Evolutionary conservation across 1,140 invertebrate genomes (phyloP), one percentile per base, ranked within the genome.

Genomic region (Phymastichus coffea): DNA sequence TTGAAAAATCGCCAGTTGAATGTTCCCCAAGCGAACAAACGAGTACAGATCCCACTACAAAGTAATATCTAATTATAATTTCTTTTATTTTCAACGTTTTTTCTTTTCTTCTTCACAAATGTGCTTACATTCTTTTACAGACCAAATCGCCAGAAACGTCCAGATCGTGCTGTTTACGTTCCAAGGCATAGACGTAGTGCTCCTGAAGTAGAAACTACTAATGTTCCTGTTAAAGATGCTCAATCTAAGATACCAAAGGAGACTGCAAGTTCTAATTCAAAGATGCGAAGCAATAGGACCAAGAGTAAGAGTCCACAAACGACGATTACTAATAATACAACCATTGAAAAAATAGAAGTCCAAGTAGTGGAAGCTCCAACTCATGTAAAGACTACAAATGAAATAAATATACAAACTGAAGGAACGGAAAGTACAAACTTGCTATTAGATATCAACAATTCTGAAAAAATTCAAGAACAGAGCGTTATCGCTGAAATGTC

Each of bases 141-240:
- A 54, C 63, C 66, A 4, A 70, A 59, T 37, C 77, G 81, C 41
- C 79, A 85, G 58, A 83, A 84, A 54, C 82, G 89, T 66, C 90
- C 90, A 52, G 90, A 92, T 74, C 83, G 87, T 4, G 88, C 88
- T 6, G 84, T 91, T 30, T 92, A 92, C 77, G 86, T 92, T 19
- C 90, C 90, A 58, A 81, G 86, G 67, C 87, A 87, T 59, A 77
- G 87, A 57, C 81, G 89, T 49, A 80, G 81, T 63, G 70, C 78
- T 35, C 68, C 78, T 17, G 83, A 83, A 61, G 76, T 73, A 30
- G 73, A 77, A 53, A 67, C 40, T 15, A 68, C 51, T 43, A 55
- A 48, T 44, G 10, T 22, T 35, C 14, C 30, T 12, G 0, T 37
- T 25, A n/a, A n/a, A n/a, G n/a, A n/a, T n/a, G n/a, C n/a, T n/a